Percentiles rank a stretch among this genome's conserved stretches.
Conservation (phyloP, 1,140 invertebrate species). For the Trichonephila clavipes region DNA sequence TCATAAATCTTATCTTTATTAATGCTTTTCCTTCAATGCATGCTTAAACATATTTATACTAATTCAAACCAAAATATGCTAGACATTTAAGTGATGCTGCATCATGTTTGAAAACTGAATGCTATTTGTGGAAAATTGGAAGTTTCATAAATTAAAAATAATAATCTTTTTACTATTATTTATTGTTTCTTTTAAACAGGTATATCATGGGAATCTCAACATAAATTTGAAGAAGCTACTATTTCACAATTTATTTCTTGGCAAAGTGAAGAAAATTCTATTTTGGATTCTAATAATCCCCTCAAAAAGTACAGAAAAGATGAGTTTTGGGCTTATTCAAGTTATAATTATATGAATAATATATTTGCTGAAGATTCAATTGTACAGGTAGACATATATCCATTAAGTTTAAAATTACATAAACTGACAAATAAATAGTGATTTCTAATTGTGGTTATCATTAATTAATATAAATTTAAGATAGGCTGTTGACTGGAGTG, state of each 20-base stretch:
- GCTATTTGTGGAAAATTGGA: no score
- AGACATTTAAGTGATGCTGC: no score
- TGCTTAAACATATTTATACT: no score
- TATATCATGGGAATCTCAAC: constrained; percentile 62
- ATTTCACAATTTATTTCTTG: constrained; percentile 60
- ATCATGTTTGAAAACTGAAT: no score
- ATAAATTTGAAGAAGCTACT: constrained; percentile 37
- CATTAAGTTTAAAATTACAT: background rate
- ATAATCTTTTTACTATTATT: no score
- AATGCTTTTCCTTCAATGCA: no score
- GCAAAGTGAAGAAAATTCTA: background rate
- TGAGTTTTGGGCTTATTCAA: constrained; percentile 69
- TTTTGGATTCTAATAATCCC: background rate
- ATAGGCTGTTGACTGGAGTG: constrained; percentile 58
- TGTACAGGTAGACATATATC: constrained; percentile 39
- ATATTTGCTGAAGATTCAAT: constrained; percentile 34
- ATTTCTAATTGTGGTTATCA: background rate
- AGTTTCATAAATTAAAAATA: no score
- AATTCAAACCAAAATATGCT: no score
- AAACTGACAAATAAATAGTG: background rate
- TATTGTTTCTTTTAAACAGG: constrained; percentile 36
- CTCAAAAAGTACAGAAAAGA: constrained; percentile 37
- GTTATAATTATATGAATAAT: constrained; percentile 72
- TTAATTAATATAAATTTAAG: background rate
- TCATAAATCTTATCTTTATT: no score